A percentile compares a stretch with the other conserved stretches of the same genome.
Evolutionary conservation across 2,113 vertebrate species (phyloP).

Genomic region (Talpa occidentalis): DNA sequence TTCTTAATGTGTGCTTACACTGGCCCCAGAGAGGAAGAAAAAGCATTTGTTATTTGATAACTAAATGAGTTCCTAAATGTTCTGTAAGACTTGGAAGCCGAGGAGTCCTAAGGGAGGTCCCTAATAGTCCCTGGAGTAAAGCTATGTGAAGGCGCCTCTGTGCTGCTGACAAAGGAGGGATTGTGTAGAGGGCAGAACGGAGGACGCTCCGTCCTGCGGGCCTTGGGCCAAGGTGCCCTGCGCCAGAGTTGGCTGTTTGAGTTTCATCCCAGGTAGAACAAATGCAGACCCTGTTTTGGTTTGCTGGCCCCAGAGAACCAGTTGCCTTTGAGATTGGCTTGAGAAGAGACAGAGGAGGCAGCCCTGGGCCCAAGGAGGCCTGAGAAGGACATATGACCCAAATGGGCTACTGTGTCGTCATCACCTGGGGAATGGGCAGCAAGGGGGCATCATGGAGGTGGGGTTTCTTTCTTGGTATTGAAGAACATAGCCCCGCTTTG

Average conservation of each 20-base stretch:
- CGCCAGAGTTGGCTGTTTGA: neutral
- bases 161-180: conserved; percentile 15
- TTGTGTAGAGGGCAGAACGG: neutral
- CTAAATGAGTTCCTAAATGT: neutral
- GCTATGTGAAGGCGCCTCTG: neutral
- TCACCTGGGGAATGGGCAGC: neutral
- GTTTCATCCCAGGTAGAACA: neutral
- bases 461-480: neutral
- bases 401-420: neutral
- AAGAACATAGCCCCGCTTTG: neutral
- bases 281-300: neutral
- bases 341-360: neutral
- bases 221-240: neutral
- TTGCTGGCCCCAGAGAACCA: neutral
- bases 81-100: neutral
- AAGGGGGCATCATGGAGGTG: neutral
- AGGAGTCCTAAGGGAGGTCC: neutral
- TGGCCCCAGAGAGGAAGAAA: neutral
- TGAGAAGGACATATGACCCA: neutral
- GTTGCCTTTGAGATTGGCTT: neutral
- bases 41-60: neutral
- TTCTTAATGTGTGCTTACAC: neutral
- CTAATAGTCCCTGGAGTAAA: neutral
- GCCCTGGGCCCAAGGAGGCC: neutral
- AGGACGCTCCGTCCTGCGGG: neutral